Percentiles rank a stretch among this genome's conserved stretches.
Conservation (phyloP, 2,797 vertebrate genomes). For the Apodemus agrarius region DNA sequence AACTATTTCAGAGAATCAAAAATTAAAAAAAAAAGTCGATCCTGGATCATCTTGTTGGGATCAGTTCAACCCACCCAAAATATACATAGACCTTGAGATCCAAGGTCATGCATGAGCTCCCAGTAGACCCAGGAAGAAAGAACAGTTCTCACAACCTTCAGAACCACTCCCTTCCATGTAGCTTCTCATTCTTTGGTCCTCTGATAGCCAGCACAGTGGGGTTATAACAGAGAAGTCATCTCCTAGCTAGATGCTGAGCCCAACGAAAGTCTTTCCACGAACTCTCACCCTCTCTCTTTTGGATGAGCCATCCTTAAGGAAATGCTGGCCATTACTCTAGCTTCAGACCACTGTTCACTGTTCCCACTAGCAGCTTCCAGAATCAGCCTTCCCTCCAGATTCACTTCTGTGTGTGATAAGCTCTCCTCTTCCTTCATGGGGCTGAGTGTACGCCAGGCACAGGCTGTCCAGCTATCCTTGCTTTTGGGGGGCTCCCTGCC, state of each 20-base stretch:
- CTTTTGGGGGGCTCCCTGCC: background rate
- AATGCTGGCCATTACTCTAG: background rate
- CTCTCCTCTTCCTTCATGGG: background rate
- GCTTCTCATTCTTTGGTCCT: background rate
- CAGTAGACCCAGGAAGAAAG: background rate
- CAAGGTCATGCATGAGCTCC: background rate
- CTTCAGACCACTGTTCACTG: background rate
- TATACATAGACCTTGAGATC: background rate
- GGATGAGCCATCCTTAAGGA: background rate
- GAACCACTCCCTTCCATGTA: background rate
- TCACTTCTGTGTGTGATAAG: background rate
- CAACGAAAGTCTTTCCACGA: background rate
- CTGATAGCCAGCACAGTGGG: background rate
- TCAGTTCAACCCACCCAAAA: background rate
- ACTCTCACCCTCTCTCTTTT: background rate
- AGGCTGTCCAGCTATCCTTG: background rate
- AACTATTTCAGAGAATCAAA: background rate
- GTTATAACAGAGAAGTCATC: background rate
- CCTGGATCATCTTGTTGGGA: background rate
- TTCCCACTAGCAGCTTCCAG: background rate
- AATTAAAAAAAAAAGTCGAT: background rate
- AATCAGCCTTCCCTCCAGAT: background rate
- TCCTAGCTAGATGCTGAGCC: background rate
- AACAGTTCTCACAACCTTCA: background rate
- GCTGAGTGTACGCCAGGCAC: background rate